Conservation (phyloP, 2,888 invertebrate genomes). For the Dermolepida albohirtum region DNA sequence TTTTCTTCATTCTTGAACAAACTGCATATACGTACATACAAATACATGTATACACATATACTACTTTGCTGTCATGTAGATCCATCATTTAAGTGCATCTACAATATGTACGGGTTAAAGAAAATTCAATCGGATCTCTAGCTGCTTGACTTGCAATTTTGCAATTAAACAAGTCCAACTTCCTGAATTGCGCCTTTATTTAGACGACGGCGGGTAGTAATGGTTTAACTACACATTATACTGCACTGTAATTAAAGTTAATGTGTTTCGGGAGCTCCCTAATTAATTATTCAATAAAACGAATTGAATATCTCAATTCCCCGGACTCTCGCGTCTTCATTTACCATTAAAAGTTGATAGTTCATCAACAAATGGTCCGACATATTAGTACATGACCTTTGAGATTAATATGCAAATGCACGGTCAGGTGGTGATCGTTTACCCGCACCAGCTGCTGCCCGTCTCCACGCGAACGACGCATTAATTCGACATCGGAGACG, state of each 20-base stretch:
- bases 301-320: conserved; percentile 53
- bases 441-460: conserved; percentile 49
- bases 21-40: conserved; percentile 1
- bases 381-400: conserved; percentile 54
- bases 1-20: conserved; percentile 5
- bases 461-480: conserved; percentile 54
- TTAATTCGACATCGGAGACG: conserved; percentile 48
- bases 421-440: conserved; percentile 48
- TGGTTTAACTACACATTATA: conserved; percentile 55
- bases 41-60: not conserved
- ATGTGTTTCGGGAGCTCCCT: conserved; percentile 53
- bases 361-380: conserved; percentile 53
- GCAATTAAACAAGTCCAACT: conserved; percentile 40
- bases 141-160: conserved; percentile 23
- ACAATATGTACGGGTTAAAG: conserved; percentile 14
- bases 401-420: conserved; percentile 56
- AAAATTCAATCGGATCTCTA: conserved; percentile 25
- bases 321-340: conserved; percentile 38
- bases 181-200: conserved; percentile 51
- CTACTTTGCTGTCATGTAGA: not conserved
- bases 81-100: not conserved
- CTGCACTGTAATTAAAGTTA: conserved; percentile 55
- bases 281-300: conserved; percentile 57
- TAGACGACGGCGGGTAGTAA: conserved; percentile 50
- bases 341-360: conserved; percentile 49